Percentiles rank a stretch among this genome's conserved stretches.
phyloP scores from a whole-genome alignment of 2,888 invertebrate genomes.

The Cataglyphis altisquamis region DNA sequence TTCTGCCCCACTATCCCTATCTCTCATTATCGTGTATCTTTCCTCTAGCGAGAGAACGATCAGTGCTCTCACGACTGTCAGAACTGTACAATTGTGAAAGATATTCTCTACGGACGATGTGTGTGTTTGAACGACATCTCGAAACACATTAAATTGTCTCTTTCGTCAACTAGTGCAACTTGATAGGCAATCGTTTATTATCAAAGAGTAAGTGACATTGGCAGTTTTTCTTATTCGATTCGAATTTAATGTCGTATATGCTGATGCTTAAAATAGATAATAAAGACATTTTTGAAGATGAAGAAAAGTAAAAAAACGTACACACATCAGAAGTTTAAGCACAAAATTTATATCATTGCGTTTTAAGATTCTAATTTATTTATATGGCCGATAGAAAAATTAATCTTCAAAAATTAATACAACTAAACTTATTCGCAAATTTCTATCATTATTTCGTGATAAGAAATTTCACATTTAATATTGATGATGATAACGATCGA shows the following conservation, averaged over 20 bases:
- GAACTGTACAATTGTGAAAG: background rate
- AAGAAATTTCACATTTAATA: too few species aligned
- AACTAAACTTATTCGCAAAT: background rate
- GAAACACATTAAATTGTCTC: background rate
- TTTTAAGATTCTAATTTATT: background rate
- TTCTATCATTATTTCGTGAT: too few species aligned
- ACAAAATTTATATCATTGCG: background rate
- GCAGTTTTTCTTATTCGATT: background rate
- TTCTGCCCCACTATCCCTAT: background rate
- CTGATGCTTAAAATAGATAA: background rate
- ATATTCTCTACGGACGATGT: background rate
- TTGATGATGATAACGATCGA: too few species aligned
- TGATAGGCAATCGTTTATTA: background rate
- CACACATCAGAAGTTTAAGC: background rate
- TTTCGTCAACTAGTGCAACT: background rate
- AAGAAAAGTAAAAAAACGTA: background rate
- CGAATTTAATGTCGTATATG: background rate
- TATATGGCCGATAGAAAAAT: background rate
- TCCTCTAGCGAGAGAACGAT: background rate
- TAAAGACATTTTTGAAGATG: background rate
- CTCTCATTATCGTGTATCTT: background rate
- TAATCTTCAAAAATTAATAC: background rate
- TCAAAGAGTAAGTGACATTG: constrained; percentile 9
- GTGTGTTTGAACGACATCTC: background rate
- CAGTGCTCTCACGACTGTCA: background rate